Conservation (phyloP, 2,888 invertebrate species). For the Mesorhabditis spiculigera region DNA sequence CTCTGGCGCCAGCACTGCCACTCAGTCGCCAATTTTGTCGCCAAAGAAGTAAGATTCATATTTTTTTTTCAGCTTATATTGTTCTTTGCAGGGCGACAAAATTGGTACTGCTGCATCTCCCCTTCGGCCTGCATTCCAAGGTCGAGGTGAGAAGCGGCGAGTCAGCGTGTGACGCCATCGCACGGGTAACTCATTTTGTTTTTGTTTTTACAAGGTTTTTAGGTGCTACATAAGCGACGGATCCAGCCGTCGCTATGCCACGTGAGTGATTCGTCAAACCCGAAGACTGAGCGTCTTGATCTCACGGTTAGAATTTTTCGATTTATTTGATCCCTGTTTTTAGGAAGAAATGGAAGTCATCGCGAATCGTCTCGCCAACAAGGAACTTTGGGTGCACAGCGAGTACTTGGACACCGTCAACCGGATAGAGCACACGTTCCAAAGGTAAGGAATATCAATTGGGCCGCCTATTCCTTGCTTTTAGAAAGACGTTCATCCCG, state of each 20-base stretch:
- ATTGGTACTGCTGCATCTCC: constrained; percentile 51
- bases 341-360: constrained; percentile 45
- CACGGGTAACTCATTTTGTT: constrained; percentile 22
- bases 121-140: constrained; percentile 56
- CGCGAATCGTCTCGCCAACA: constrained; percentile 32
- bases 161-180: constrained; percentile 32
- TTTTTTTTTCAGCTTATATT: neutral
- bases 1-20: constrained; percentile 6
- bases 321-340: constrained; percentile 11
- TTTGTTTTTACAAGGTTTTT: neutral
- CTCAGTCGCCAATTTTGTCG: constrained; percentile 11
- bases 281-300: constrained; percentile 35
- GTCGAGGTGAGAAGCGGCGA: constrained; percentile 43
- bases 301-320: constrained; percentile 16
- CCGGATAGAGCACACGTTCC: constrained; percentile 18
- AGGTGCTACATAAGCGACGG: constrained; percentile 19
- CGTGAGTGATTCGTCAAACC: constrained; percentile 45
- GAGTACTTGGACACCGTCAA: constrained; percentile 42
- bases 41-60: constrained; percentile 10
- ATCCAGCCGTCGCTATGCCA: constrained; percentile 50
- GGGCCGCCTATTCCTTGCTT: neutral
- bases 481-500: constrained; percentile 88
- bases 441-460: neutral
- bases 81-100: constrained; percentile 17
- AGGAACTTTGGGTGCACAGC: constrained; percentile 55